Evolutionary conservation across 1,140 invertebrate genomes (phyloP), one percentile per base, ranked within the genome.

Genomic region (Bombus breviceps): DNA sequence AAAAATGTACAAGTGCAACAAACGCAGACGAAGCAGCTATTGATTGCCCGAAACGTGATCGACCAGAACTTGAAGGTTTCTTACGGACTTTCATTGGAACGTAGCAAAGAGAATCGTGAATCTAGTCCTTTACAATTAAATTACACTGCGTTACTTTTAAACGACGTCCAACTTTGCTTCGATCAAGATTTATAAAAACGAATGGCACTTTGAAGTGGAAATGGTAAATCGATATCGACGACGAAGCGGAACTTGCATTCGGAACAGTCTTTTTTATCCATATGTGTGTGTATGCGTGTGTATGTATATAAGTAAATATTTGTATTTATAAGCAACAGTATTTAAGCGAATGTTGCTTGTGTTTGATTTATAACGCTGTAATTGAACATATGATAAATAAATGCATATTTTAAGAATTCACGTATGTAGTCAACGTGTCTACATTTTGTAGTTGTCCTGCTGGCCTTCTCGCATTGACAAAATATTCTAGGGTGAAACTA

Each of bases 1-100:
- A 68, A 94, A 95, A 79, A 98, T 98, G 97, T 98, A 98, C 92
- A 96, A 96, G 80, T 98, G 97, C 91, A 95, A 95, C 89, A 96
- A 96, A 72, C 87, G 87, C 18, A 81, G 81, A 37, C 86, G 87
- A 39, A 91, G 83, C 69, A 79, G 83, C 43, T 77, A 92, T 57
- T 89, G 41, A 81, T 59, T 37, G 32, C 18, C 3, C 39, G 32
- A 41, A 43, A 28, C 2, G 1, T 6, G n/a, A 9, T 47, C 22
- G 18, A 25, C 22, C 59, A 9, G 9, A 18, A 10, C 13, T 69
- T 25, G 25, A 37, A 69, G 22, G 25, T 41, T 41, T 6, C 5
- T 6, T 2, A 47, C 10, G 12, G 25, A 1, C 4, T 37, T 72
- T 10, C 13, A 47, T 41, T 0, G 66, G 25, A 39, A 13, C 25